Base-by-base conservation (phyloP, 1,140 invertebrate species). In the Heliconius congener region DNA sequence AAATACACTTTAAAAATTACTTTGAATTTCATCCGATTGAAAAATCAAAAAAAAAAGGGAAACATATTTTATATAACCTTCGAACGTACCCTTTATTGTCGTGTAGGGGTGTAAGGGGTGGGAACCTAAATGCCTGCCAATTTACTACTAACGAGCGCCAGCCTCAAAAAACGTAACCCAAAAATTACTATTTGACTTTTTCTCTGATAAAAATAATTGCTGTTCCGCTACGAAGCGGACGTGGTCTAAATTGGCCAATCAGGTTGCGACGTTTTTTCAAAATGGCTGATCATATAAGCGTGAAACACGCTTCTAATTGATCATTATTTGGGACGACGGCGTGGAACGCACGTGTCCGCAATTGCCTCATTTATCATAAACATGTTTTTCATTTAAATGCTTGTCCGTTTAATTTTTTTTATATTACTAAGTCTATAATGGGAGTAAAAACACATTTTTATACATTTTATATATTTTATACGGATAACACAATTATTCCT, bases 181-280 rank as follows among this genome's bases (percentile, higher is more conserved):
- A 60, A 81, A 77, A 81, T 81, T 81, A 77, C 75, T 77, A 60
- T 81, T 77, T 77, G 72, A 81, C 75, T 74, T 81, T 71, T 77
- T 79, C 77, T 66, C 73, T 81, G 76, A 78, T 80, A 80, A 77
- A 85, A 82, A 83, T 85, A 85, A 85, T 85, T 85, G 84, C 74
- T 71, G 73, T 81, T 82, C 79, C 84, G 82, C 79, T 72, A 52
- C 79, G 79, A 80, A 80, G 70, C 39, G 78, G 81, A 82, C 77
- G 79, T 81, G 80, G 82, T 81, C 82, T 83, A 83, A 85, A 83
- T 85, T 83, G 82, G 79, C 82, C 82, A 82, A 85, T 85, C 81
- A 84, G 79, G 72, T 72, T 71, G 73, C 79, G 82, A 80, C 78
- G 76, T 84, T 84, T 85, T 85, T 82, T 76, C 78, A 85, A 85